These are phyloP conservation scores for Achatina immaculata DNA, from an alignment of 1,140 invertebrate genomes.

Conservation along the genomic window DNA sequence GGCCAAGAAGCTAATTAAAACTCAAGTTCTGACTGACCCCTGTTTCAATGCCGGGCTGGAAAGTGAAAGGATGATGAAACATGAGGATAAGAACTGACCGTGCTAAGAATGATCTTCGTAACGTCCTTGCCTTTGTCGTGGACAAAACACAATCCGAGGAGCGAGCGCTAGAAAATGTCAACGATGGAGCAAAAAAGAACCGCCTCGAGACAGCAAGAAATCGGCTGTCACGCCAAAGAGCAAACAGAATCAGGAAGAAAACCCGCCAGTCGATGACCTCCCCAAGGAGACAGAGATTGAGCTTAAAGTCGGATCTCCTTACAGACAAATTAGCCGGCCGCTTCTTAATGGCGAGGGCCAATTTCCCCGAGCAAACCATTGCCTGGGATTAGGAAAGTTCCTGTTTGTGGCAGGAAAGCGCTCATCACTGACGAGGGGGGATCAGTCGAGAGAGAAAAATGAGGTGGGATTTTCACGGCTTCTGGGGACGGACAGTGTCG, in stretches of 20 bases:
- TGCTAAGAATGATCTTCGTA: no score
- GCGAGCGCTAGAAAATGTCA: no score
- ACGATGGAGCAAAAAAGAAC: no score
- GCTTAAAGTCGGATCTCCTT: conserved; percentile 6
- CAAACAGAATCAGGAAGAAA: conserved; percentile 6
- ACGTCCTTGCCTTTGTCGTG: no score
- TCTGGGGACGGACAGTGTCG: background rate
- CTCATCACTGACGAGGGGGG: background rate
- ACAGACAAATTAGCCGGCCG: conserved; percentile 1
- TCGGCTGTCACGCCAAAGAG: background rate
- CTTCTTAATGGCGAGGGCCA: conserved; percentile 12
- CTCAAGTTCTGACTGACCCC: background rate
- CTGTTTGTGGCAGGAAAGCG: background rate
- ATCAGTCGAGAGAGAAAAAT: background rate
- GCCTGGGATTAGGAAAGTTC: conserved; percentile 6
- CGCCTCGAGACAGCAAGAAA: no score
- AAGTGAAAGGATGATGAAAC: no score
- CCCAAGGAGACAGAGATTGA: background rate
- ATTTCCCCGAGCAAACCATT: background rate
- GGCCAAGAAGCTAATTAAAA: background rate
- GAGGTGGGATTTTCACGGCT: conserved; percentile 9
- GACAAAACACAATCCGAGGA: no score
- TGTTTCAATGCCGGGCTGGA: background rate
- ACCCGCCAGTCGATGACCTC: background rate
- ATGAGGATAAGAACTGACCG: no score